phyloP scores from a whole-genome alignment of 64 coral and sea anemone genomes.

The Dendronephthya gigantea region DNA sequence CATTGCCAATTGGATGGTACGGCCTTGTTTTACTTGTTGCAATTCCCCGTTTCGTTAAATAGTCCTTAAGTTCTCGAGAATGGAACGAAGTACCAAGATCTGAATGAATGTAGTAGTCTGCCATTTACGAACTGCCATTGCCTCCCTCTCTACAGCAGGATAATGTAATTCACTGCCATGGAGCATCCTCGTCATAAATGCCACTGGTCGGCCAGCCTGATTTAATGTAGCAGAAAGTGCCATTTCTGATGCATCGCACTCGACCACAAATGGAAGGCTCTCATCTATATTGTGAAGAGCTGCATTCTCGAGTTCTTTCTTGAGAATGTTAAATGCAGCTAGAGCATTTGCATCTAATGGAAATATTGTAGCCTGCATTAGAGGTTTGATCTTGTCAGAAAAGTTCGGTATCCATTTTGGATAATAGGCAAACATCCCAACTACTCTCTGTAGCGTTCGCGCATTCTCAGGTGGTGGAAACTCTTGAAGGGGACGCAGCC shows the following conservation, averaged over 20 bases:
- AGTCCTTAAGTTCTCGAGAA: conserved; percentile 7
- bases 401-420: too few species aligned
- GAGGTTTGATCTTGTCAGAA: conserved; percentile 31
- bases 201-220: too few species aligned
- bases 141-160: too few species aligned
- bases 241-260: too few species aligned
- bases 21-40: conserved; percentile 10
- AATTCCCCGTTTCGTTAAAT: neutral
- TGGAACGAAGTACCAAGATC: conserved; percentile 20
- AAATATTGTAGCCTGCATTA: conserved; percentile 13
- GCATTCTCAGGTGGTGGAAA: conserved; percentile 34
- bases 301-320: too few species aligned
- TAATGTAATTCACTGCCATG: too few species aligned
- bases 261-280: neutral
- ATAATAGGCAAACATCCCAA: conserved; percentile 39
- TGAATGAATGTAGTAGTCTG: neutral
- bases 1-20: conserved; percentile 16
- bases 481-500: too few species aligned
- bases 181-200: too few species aligned
- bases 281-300: conserved; percentile 21
- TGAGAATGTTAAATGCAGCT: conserved; percentile 14
- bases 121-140: too few species aligned
- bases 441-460: conserved; percentile 24
- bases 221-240: too few species aligned
- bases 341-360: conserved; percentile 17